phyloP scores from a whole-genome alignment of 2,797 vertebrate species.

The Enteromius thamalakanensis region DNA sequence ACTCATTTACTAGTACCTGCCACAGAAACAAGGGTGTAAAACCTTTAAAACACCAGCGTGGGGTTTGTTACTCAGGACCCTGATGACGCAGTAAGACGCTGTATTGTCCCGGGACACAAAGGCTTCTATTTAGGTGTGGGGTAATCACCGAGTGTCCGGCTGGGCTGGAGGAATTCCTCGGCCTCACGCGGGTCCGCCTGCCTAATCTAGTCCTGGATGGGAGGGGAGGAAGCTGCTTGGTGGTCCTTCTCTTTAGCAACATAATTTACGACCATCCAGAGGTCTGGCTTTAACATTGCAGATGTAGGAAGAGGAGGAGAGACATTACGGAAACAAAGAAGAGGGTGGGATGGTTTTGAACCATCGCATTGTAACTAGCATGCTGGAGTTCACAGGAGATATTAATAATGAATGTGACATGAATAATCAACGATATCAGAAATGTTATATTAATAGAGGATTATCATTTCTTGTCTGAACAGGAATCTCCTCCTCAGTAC shows the following conservation, averaged over 20 bases:
- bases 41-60: slow-evolving; percentile 70
- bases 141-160: slow-evolving; percentile 74
- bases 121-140: slow-evolving; percentile 72
- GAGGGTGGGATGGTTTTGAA: slow-evolving; percentile 15
- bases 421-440: too few relatives aligned
- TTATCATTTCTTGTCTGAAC: slow-evolving; percentile 23
- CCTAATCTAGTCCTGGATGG: slow-evolving; percentile 65
- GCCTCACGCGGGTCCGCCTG: slow-evolving; percentile 70
- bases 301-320: slow-evolving; percentile 35
- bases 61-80: slow-evolving; percentile 74
- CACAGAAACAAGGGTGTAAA: slow-evolving; percentile 63
- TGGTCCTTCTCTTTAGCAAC: slow-evolving; percentile 70
- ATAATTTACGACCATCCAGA: slow-evolving; percentile 72
- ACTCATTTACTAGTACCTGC: slow-evolving; percentile 77
- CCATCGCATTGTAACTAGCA: background rate
- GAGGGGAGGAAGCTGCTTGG: slow-evolving; percentile 70
- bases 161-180: slow-evolving; percentile 60
- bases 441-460: background rate
- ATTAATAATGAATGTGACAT: background rate
- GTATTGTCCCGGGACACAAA: slow-evolving; percentile 78
- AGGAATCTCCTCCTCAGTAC: slow-evolving; percentile 78
- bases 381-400: too few relatives aligned
- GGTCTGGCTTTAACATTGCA: slow-evolving; percentile 36
- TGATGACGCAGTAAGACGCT: slow-evolving; percentile 73
- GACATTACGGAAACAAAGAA: slow-evolving; percentile 36